Base-by-base conservation (phyloP, 2,113 vertebrate species). In the Alectura lathami region DNA sequence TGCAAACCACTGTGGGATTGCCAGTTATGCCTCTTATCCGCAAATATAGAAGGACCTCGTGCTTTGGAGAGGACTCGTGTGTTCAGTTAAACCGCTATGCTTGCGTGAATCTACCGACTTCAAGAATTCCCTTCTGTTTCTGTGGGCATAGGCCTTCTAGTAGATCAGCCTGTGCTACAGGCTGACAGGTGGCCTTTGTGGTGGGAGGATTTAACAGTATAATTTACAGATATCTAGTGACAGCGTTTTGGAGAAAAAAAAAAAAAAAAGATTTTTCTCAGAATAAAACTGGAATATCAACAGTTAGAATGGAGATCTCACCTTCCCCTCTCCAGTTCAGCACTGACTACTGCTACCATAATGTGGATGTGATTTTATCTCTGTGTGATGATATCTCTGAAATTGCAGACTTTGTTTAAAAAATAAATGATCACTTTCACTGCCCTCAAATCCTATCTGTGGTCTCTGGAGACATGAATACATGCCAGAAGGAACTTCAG, bases 1-100 rank as follows among this genome's bases (percentile, higher is more conserved):
- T 15, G 64, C 48, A 8, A 98, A 98, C 88, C 97, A 93, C 9
- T 98, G 98, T 3, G 98, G 98, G 14, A 98, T 98, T 47, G 98
- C 98, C 76, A 97, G 24, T 38, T 98, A 85, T 3, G 13, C 95
- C 50, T 97, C 95, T 3, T 98, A 98, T 8, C 98, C 98, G 1
- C 66, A 96, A 6, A 90, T 98, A 2, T 98, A 97, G 66, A 59
- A 1, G 24, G 45, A 16, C 15, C 78, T 51, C n/a, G 66, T 5
- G 20, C 74, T 57, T 34, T 42, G 22, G 48, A 45, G 47, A 22
- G 57, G 62, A 14, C 23, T 17, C 64, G 69, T 3, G 10, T 45
- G 34, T 20, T 6, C 40, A 1, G 8, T 21, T 7, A 9, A 29
- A 51, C 21, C 17, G 40, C 47, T 30, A 4, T 4, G 14, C 66